phyloP scores from a whole-genome alignment of 2,113 vertebrate genomes.

The Lanius ludovicianus region DNA sequence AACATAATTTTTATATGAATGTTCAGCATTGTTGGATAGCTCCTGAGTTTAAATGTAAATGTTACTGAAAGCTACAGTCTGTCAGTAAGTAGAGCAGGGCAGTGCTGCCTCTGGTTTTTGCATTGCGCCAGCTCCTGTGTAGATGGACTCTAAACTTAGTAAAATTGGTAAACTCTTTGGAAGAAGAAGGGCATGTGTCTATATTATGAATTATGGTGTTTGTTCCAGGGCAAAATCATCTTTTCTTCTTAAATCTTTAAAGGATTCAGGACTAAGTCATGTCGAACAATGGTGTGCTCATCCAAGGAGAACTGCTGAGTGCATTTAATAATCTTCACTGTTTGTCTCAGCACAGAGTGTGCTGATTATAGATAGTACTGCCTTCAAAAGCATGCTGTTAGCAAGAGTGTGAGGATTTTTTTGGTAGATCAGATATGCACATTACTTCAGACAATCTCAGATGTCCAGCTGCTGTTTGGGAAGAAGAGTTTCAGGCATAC shows the following conservation, averaged over 20 bases:
- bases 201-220: neutral
- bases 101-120: neutral
- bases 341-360: neutral
- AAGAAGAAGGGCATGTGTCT: neutral
- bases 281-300: neutral
- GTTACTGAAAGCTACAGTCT: neutral
- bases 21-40: neutral
- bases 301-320: constrained; percentile 4
- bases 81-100: neutral
- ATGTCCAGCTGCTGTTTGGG: constrained; percentile 3
- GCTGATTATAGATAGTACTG: constrained; percentile 18
- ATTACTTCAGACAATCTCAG: neutral
- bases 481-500: neutral
- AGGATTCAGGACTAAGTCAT: neutral
- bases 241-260: neutral
- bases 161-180: neutral
- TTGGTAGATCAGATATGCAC: neutral
- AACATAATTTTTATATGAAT: neutral
- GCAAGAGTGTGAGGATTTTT: neutral
- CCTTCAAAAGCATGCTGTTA: neutral
- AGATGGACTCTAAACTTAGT: neutral
- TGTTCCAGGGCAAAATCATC: neutral
- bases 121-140: neutral
- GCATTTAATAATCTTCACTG: constrained; percentile 21
- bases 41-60: neutral